Conservation (phyloP, 2,888 invertebrate genomes). For the Flabesymbios commensalis region DNA sequence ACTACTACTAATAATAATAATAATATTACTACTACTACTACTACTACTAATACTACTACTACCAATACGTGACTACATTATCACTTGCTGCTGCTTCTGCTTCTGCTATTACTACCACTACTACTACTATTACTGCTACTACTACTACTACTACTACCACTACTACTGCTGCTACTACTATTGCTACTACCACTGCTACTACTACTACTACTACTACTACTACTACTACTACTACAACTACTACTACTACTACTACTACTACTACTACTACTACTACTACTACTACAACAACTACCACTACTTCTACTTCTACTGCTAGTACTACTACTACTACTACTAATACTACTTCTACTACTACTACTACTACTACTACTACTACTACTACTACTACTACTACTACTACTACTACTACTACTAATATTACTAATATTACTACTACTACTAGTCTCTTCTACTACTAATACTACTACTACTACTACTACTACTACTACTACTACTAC, state of each 20-base stretch:
- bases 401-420: too few species aligned
- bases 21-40: constrained; percentile 11
- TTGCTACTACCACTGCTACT: not conserved
- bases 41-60: constrained; percentile 11
- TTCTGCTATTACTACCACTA: not conserved
- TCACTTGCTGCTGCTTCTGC: not conserved
- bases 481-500: constrained; percentile 18
- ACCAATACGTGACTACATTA: not conserved
- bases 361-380: constrained; percentile 5
- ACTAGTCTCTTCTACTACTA: too few species aligned
- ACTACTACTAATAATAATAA: constrained; percentile 7
- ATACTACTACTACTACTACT: not conserved
- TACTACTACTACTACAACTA: constrained; percentile 2
- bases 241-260: not conserved
- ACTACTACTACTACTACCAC: not conserved
- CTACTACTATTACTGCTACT: not conserved
- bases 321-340: not conserved
- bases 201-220: not conserved
- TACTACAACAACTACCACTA: not conserved
- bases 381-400: constrained; percentile 15
- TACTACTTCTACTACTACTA: not conserved
- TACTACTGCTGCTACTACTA: not conserved
- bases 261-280: not conserved
- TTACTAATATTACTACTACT: too few species aligned
- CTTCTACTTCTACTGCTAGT: not conserved